phyloP scores from a whole-genome alignment of 2,113 vertebrate species.

The Nothobranchius furzeri region DNA sequence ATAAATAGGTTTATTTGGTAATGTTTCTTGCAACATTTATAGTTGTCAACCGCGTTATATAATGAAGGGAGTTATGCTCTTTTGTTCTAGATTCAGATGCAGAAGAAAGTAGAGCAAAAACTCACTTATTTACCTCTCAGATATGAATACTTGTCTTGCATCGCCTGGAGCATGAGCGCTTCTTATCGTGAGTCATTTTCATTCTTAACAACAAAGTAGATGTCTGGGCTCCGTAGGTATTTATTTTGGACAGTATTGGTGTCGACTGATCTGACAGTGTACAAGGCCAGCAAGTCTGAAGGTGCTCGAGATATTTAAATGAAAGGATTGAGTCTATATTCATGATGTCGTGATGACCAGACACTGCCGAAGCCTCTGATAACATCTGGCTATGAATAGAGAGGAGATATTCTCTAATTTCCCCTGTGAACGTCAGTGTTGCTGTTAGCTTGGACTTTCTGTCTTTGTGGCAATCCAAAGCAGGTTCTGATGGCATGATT shows the following conservation, averaged over 20 bases:
- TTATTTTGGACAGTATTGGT: conserved; percentile 32
- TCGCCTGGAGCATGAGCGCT: conserved; percentile 47
- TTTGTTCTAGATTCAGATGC: conserved; percentile 35
- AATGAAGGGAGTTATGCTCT: conserved; percentile 24
- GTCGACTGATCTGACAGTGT: conserved; percentile 11
- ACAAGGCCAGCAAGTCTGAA: conserved; percentile 2
- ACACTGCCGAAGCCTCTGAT: not conserved
- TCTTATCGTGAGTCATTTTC: conserved; percentile 60
- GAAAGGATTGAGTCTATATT: not conserved
- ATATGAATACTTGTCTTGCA: conserved; percentile 46
- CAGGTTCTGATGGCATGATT: not conserved
- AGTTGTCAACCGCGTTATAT: conserved; percentile 34
- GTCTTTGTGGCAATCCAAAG: not conserved
- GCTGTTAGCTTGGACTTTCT: not conserved
- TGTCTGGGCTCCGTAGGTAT: conserved; percentile 19
- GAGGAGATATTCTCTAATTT: not conserved
- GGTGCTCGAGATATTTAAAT: conserved; percentile 2
- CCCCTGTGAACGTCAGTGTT: not conserved
- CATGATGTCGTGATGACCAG: not conserved
- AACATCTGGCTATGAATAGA: not conserved
- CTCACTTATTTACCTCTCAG: conserved; percentile 41
- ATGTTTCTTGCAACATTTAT: conserved; percentile 61
- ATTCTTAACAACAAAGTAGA: conserved; percentile 53
- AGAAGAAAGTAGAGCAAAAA: conserved; percentile 42
- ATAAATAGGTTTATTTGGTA: conserved; percentile 63